Percentiles rank a stretch among this genome's conserved stretches.
phyloP scores from a whole-genome alignment of 2,113 vertebrate species.

The Parotia lawesii region DNA sequence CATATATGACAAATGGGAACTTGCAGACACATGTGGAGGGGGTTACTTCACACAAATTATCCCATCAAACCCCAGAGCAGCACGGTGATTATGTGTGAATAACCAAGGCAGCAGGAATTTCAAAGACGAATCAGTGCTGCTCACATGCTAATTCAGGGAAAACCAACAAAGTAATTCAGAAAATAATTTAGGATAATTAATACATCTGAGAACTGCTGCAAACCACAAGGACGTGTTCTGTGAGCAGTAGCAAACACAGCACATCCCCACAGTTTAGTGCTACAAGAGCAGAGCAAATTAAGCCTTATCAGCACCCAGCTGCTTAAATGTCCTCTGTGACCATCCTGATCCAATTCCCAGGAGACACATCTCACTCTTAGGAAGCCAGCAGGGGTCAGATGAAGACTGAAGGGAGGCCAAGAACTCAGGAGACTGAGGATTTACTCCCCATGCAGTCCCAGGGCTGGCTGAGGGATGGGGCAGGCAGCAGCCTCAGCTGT shows the following conservation, averaged over 20 bases:
- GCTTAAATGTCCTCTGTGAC: not conserved
- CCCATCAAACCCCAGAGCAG: not conserved
- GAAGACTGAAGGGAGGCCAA: not conserved
- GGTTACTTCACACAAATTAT: slow-evolving; percentile 1
- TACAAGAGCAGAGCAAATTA: not conserved
- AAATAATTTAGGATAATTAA: not conserved
- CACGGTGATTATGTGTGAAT: not conserved
- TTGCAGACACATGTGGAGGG: not conserved
- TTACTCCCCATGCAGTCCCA: not conserved
- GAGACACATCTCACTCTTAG: not conserved
- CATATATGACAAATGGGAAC: not conserved
- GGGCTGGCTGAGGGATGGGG: not conserved
- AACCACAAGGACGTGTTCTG: not conserved
- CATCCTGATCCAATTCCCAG: not conserved
- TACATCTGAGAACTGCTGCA: not conserved
- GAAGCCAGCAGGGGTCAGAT: not conserved
- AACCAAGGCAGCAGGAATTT: not conserved
- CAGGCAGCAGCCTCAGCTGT: not conserved
- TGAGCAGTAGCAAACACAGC: not conserved
- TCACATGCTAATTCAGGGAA: not conserved
- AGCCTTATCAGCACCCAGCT: not conserved
- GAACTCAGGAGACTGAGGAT: not conserved
- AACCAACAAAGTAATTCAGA: not conserved
- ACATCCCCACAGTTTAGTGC: not conserved
- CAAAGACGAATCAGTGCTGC: not conserved